Evolutionary conservation across 2,888 invertebrate species (phyloP).

Genomic region (Drosophila paranaensis): DNA sequence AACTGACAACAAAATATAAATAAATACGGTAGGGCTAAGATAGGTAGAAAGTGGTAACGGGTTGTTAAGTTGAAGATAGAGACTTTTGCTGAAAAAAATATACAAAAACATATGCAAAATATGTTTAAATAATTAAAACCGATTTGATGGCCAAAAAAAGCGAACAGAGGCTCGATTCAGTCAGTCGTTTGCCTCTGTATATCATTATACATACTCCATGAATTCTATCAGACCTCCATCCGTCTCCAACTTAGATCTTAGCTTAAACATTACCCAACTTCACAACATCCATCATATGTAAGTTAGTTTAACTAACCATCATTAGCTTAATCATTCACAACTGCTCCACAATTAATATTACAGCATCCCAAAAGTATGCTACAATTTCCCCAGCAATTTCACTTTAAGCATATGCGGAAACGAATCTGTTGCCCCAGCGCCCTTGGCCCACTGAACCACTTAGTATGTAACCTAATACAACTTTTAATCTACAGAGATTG

Average conservation of each 20-base stretch:
- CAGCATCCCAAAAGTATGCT: constrained; percentile 50
- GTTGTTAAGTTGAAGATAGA: neutral
- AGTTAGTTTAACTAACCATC: neutral
- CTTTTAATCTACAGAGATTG: constrained; percentile 55
- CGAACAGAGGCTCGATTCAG: too few relatives aligned
- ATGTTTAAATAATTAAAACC: too few relatives aligned
- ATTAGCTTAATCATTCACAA: constrained; percentile 3
- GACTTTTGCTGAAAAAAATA: too few relatives aligned
- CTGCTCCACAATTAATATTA: constrained; percentile 6
- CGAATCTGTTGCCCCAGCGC: constrained; percentile 1
- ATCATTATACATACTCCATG: too few relatives aligned
- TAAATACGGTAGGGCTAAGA: constrained; percentile 1
- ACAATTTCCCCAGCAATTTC: constrained; percentile 9
- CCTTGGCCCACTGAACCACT: constrained; percentile 40
- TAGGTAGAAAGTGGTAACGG: neutral
- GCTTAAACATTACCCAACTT: neutral
- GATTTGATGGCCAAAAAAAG: too few relatives aligned
- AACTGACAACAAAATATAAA: constrained; percentile 32
- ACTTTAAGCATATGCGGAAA: neutral
- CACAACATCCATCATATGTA: neutral
- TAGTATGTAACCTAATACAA: constrained; percentile 43
- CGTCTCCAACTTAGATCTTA: too few relatives aligned
- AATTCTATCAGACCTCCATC: too few relatives aligned
- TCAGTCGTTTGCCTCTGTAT: too few relatives aligned
- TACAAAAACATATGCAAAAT: too few relatives aligned